Evolutionary conservation across 2,113 vertebrate genomes (phyloP), one percentile per base, ranked within the genome.

Genomic region (Ia io): DNA sequence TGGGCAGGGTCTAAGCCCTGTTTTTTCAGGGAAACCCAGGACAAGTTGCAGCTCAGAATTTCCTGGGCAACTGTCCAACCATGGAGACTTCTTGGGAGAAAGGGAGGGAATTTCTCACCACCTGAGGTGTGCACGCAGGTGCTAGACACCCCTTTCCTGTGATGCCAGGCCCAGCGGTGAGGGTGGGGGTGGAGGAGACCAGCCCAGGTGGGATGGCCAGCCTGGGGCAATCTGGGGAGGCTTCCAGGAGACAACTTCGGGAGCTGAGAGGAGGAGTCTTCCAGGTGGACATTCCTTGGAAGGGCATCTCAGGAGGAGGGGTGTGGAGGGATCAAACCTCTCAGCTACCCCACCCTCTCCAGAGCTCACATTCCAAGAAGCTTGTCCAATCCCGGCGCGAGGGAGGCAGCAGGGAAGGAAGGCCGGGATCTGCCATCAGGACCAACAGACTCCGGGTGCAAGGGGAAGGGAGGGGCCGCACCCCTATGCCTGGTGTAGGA

Each of bases 261-360:
- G 25, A 49, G 13, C 25, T 37, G 30, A 84, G 23, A 18, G 28
- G 20, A 4, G 12, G 20, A 2, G 12, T 23, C 32, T 69, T 49
- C 32, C 71, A 59, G 71, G 14, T 0, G 32, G 40, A 51, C 14
- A 6, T 40, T 20, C 71, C 87, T 2, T 1, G 61, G 37, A 49
- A 40, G 42, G 25, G 14, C 79, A 14, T 40, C 71, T 76, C 61
- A 16, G 79, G 79, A 20, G 47, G 18, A 69, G 32, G 40, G 40
- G 25, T 1, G 0, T n/a, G 13, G 1, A 6, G 37, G 25, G 7
- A n/a, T 10, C 37, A 10, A 10, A 23, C 0, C 22, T 16, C 25
- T 14, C 25, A 1, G 9, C n/a, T 17, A 3, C 42, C 28, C 28
- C 10, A 13, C 3, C 5, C n/a, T 42, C 71, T 17, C 32, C 44